phyloP scores from a whole-genome alignment of 2,113 vertebrate genomes.

The Bubalus kerabau region DNA sequence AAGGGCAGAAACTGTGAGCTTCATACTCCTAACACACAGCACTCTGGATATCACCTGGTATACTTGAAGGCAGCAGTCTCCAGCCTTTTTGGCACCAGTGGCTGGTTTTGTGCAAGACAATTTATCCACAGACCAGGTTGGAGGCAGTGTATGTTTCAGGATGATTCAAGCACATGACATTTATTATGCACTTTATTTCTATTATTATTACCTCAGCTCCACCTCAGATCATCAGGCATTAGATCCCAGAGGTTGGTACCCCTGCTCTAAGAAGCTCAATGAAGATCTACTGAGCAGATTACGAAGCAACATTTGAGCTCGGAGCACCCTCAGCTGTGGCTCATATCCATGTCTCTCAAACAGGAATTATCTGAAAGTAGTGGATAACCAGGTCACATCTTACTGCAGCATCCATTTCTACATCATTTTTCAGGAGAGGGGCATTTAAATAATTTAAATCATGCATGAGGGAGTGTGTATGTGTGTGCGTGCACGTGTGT shows the following conservation, averaged over 20 bases:
- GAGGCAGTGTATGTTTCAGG: neutral
- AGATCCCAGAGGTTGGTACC: neutral
- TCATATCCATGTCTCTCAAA: neutral
- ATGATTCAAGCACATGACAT: neutral
- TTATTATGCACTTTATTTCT: neutral
- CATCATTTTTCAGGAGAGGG: neutral
- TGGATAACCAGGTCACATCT: neutral
- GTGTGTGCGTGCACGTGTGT: neutral
- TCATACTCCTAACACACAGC: neutral
- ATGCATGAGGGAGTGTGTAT: neutral
- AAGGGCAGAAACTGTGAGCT: neutral
- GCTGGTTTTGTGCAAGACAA: neutral
- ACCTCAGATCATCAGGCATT: neutral
- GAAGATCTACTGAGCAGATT: neutral
- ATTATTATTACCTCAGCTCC: neutral
- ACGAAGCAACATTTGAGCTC: neutral
- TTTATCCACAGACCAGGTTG: neutral
- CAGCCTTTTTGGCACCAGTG: neutral
- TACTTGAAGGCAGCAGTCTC: neutral
- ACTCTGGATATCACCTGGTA: neutral
- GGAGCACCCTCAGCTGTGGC: neutral
- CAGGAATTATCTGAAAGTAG: neutral
- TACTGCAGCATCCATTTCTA: constrained; percentile 12
- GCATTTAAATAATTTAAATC: neutral
- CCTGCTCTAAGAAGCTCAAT: neutral